Evolutionary conservation across 1,140 invertebrate genomes (phyloP), one percentile per base, ranked within the genome.

Genomic region (Aphelenchoides besseyi): DNA sequence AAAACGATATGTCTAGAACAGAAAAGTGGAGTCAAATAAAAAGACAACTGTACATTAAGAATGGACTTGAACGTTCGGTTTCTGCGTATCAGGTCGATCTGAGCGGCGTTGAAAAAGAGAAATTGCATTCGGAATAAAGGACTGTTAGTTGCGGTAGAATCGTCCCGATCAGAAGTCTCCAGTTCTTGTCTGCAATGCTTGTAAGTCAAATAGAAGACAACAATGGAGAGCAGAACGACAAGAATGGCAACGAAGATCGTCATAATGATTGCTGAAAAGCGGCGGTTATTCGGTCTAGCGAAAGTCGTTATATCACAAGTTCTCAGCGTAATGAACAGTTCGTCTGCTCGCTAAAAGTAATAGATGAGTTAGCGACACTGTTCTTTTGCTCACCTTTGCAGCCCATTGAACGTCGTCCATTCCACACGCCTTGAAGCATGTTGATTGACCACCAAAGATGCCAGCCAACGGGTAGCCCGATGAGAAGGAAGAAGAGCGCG

Each of bases 351-450:
- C 68, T 69, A 64, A 37, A 69, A 69, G 23, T 2, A 69, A 3
- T 35, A 35, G 26, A 33, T 41, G 26, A 26, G 33, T 69, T 37
- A 12, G 18, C 18, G 29, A 18, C 16, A 18, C 33, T 64, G 48
- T 69, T 29, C n/a, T 26, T 5, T 29, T 18, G 70, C 71, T 71
- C 48, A 82, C 80, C 68, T 74, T 75, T 1, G 80, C 82, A 28
- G 80, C 80, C 28, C 54, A 80, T 73, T 82, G 80, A 57, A 82
- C 79, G 66, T 82, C 80, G 41, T 82, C 80, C 82, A 84, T 82
- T 37, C 80, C 80, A 48, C 80, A 82, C 16, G 80, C 73, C 54
- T 81, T 83, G 67, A 82, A 83, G 57, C 80, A 82, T 18, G 69
- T 69, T 3, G 68, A 68, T 3, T 53, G 32, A 8, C 74, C 76